phyloP scores from a whole-genome alignment of 1,140 invertebrate genomes.

The Bacillus rossius region DNA sequence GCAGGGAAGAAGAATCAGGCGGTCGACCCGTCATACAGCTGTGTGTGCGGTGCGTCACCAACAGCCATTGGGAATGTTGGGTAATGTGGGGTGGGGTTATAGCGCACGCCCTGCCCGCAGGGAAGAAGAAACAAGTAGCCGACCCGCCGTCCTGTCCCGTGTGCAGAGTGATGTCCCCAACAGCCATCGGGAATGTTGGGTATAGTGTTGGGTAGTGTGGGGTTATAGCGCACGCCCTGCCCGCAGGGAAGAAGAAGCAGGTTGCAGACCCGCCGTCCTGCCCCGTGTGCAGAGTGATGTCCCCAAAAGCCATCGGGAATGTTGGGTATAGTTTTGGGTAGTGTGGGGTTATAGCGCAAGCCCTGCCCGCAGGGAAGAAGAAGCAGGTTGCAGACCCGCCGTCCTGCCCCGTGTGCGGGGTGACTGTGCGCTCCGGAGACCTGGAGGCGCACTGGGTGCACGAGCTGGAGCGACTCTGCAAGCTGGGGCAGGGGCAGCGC shows the following conservation, averaged over 20 bases:
- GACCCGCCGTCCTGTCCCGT: conserved; percentile 70
- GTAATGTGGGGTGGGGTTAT: no score
- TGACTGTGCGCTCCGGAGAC: conserved; percentile 65
- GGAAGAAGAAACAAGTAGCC: conserved; percentile 43
- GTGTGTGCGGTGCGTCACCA: no score
- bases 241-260: conserved; percentile 39
- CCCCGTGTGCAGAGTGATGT: conserved; percentile 72
- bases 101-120: no score
- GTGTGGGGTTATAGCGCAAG: no score
- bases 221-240: no score
- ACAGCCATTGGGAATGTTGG: no score
- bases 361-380: conserved; percentile 27
- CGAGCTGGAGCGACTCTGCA: conserved; percentile 69
- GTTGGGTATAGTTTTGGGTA: no score
- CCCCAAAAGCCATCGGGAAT: no score
- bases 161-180: conserved; percentile 70
- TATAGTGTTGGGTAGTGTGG: no score
- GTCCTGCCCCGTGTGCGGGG: conserved; percentile 74
- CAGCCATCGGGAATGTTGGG: no score
- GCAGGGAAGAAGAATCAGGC: no score
- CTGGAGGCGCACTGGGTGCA: conserved; percentile 66
- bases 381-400: conserved; percentile 53
- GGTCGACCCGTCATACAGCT: no score
- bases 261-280: conserved; percentile 61
- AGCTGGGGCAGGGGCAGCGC: conserved; percentile 49